Conservation (phyloP, 1,140 invertebrate genomes). For the Zophobas morio region DNA sequence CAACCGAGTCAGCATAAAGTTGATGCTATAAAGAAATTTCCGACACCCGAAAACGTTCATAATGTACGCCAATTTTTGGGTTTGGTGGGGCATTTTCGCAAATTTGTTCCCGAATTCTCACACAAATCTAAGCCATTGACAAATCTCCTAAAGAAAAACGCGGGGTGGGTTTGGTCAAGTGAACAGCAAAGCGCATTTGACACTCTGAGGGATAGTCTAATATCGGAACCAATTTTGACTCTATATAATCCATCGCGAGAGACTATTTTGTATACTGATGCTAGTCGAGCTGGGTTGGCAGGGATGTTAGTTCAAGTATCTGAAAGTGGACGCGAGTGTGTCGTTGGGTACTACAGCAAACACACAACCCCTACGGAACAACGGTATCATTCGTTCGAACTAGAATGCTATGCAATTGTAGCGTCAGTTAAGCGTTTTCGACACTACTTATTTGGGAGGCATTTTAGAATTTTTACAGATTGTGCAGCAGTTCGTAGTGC, state of each 20-base stretch:
- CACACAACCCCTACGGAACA: slow-evolving; percentile 57
- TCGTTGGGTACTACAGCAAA: slow-evolving; percentile 59
- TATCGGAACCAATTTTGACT: neutral
- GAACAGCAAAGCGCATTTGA: neutral
- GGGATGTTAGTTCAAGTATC: slow-evolving; percentile 30
- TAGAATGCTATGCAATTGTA: slow-evolving; percentile 48
- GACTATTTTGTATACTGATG: slow-evolving; percentile 30
- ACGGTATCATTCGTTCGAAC: slow-evolving; percentile 59
- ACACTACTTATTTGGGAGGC: neutral
- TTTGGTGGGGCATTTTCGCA: slow-evolving; percentile 17
- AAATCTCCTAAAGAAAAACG: neutral
- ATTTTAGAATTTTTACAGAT: neutral
- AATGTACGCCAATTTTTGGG: slow-evolving; percentile 11
- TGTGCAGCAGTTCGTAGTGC: neutral
- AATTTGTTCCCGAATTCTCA: slow-evolving; percentile 16
- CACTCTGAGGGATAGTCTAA: neutral
- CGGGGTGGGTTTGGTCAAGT: neutral
- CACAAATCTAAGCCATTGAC: neutral
- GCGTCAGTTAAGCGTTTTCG: neutral
- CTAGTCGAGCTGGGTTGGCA: slow-evolving; percentile 25
- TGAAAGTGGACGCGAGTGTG: slow-evolving; percentile 55
- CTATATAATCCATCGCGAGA: slow-evolving; percentile 6
- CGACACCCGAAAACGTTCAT: slow-evolving; percentile 15
- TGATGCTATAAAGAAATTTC: slow-evolving; percentile 14
- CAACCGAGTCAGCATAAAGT: neutral